Evolutionary conservation across 2,113 vertebrate genomes (phyloP), one percentile per base, ranked within the genome.

Genomic region (Limnothrissa miodon): DNA sequence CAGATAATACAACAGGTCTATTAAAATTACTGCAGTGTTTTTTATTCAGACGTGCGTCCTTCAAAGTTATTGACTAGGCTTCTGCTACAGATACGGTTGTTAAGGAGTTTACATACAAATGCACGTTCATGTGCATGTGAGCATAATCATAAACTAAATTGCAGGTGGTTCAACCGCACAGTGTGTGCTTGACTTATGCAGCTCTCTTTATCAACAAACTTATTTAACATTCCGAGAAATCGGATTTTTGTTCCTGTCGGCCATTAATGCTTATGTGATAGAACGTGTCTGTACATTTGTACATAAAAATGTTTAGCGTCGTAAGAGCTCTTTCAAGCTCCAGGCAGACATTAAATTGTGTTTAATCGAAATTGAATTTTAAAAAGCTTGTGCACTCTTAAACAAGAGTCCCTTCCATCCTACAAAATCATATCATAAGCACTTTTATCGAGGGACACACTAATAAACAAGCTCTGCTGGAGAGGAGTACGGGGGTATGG

Each of bases 321-420:
- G 53, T 45, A 79, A 33, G 25, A 13, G 62, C 81, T 84, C 56
- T 13, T 74, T n/a, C 53, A 81, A 79, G 80, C 46, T 39, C 33
- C 19, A 5, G 17, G 44, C 51, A 25, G 70, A 80, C 45, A 78
- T 74, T 45, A 62, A 81, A 78, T 66, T 78, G 70, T 19, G 78
- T 51, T 79, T 8, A 79, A 78, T 80, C 36, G 36, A 87, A 82
- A 78, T 36, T n/a, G 45, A 42, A 80, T 78, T n/a, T 86, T 80
- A 82, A 84, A 25, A 21, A 82, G 78, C 19, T 82, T n/a, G 59
- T 81, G 17, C n/a, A n/a, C n/a, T n/a, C n/a, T 80, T 82, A n/a
- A 80, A 80, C 11, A 21, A 39, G 83, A 81, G 48, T 81, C 78
- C 62, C 15, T 39, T 33, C 45, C 42, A 83, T 78, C 82, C 56